Evolutionary conservation across 2,797 vertebrate species (phyloP).

Genomic region (Zalophus californianus): DNA sequence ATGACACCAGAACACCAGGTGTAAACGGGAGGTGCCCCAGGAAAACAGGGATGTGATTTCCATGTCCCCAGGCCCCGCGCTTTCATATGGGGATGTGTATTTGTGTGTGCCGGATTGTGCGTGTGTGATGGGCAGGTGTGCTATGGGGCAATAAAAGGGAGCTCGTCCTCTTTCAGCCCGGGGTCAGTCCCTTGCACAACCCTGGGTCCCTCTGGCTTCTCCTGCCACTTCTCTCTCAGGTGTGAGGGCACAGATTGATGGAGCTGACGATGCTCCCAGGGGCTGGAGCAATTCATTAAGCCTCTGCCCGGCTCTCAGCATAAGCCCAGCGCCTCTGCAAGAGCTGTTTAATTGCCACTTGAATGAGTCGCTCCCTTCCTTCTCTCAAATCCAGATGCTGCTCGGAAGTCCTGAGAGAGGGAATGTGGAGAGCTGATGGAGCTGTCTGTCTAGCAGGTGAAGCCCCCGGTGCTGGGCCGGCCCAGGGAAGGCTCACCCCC

Average conservation of each 20-base stretch:
- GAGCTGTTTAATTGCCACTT: neutral
- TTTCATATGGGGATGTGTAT: neutral
- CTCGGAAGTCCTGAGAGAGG: neutral
- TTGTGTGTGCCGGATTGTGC: rapidly evolving
- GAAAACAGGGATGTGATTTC: neutral
- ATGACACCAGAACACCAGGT: neutral
- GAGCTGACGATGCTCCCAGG: neutral
- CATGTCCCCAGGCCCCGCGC: rapidly evolving
- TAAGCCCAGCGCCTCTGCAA: neutral
- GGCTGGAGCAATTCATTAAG: neutral
- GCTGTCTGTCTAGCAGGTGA: neutral
- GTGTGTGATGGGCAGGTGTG: too few relatives aligned
- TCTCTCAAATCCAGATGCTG: neutral
- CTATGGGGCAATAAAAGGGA: neutral
- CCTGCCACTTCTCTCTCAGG: neutral
- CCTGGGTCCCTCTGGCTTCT: neutral
- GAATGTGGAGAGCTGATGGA: rapidly evolving
- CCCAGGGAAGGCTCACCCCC: rapidly evolving
- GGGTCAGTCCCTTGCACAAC: too few relatives aligned
- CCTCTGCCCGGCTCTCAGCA: neutral
- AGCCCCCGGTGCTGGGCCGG: rapidly evolving
- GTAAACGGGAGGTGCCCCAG: rapidly evolving
- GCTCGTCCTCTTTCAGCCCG: neutral
- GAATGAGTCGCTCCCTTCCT: neutral
- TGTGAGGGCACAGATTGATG: neutral